Percentiles rank a stretch among this genome's conserved stretches.
These are phyloP conservation scores for Oxyteleia sp. DNA, from an alignment of 2,888 invertebrate genomes.

Conservation along the genomic window DNA sequence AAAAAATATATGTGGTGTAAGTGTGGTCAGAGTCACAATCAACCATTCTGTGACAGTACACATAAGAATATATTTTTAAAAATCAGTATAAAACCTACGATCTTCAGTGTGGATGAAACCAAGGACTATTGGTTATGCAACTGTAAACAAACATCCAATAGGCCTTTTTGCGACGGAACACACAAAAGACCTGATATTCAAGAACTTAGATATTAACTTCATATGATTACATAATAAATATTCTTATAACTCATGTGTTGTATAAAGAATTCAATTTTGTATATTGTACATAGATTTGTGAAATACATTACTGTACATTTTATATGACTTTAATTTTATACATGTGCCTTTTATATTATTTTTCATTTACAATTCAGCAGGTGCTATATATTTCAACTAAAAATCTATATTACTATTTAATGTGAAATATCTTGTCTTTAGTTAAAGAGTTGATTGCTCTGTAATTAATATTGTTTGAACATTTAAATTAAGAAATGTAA, in stretches of 20 bases:
- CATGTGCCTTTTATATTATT: too few relatives aligned
- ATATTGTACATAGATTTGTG: conserved; percentile 30
- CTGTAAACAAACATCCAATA: conserved; percentile 97
- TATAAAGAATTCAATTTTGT: not conserved
- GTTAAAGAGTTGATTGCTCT: too few relatives aligned
- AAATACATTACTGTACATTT: not conserved
- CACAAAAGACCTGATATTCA: conserved; percentile 90
- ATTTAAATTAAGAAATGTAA: too few relatives aligned
- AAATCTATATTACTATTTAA: too few relatives aligned
- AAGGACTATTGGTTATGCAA: conserved; percentile 99
- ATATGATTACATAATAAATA: not conserved
- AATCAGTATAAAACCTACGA: conserved; percentile 93
- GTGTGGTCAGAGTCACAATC: conserved; percentile 96
- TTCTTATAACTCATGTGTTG: not conserved
- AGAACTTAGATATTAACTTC: conserved; percentile 35
- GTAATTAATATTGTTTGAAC: too few relatives aligned
- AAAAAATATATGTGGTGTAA: conserved; percentile 93
- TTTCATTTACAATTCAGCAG: too few relatives aligned
- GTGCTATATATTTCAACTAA: too few relatives aligned
- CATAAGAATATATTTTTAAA: conserved; percentile 93
- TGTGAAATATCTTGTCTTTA: too few relatives aligned
- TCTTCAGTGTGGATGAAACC: conserved; percentile 94
- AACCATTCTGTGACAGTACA: conserved; percentile 98
- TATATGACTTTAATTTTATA: too few relatives aligned
- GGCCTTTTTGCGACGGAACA: conserved; percentile 99